Conservation (phyloP, 2,797 vertebrate genomes). For the Triplophysa bombifrons region DNA sequence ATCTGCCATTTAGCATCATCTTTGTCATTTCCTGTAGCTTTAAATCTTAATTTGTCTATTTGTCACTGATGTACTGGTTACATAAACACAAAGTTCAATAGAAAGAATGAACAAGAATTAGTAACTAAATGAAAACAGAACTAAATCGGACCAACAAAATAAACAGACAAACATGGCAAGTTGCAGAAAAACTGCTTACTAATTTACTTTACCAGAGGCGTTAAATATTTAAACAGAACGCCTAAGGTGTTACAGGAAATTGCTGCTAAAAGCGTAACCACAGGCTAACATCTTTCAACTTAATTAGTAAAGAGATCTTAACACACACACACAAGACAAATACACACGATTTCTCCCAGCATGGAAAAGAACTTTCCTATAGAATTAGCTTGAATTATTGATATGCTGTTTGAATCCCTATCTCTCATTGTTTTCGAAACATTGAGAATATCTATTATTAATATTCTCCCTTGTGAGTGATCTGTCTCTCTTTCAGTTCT, state of each 20-base stretch:
- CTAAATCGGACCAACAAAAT: neutral
- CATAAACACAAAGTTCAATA: neutral
- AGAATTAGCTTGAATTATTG: slow-evolving; percentile 59
- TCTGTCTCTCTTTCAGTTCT: slow-evolving; percentile 40
- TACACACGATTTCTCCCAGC: slow-evolving; percentile 13
- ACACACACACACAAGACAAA: slow-evolving; percentile 15
- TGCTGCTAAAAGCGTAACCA: slow-evolving; percentile 34
- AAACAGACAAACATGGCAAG: neutral
- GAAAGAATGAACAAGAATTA: neutral
- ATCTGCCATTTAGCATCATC: neutral
- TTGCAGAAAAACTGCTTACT: neutral
- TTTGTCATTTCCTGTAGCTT: neutral
- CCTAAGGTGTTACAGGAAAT: slow-evolving; percentile 21
- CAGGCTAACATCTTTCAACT: slow-evolving; percentile 22
- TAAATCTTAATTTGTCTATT: neutral
- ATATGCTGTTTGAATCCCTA: slow-evolving; percentile 56
- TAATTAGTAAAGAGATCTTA: slow-evolving; percentile 35
- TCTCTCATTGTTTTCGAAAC: slow-evolving; percentile 59
- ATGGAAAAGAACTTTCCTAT: slow-evolving; percentile 39
- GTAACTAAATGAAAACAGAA: neutral
- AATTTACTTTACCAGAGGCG: slow-evolving; percentile 4
- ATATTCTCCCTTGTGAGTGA: slow-evolving; percentile 52
- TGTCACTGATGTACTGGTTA: neutral
- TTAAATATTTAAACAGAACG: slow-evolving; percentile 22
- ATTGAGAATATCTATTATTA: slow-evolving; percentile 55